These are phyloP conservation scores for Pedetes capensis DNA, from an alignment of 2,113 vertebrate species.

Conservation along the genomic window DNA sequence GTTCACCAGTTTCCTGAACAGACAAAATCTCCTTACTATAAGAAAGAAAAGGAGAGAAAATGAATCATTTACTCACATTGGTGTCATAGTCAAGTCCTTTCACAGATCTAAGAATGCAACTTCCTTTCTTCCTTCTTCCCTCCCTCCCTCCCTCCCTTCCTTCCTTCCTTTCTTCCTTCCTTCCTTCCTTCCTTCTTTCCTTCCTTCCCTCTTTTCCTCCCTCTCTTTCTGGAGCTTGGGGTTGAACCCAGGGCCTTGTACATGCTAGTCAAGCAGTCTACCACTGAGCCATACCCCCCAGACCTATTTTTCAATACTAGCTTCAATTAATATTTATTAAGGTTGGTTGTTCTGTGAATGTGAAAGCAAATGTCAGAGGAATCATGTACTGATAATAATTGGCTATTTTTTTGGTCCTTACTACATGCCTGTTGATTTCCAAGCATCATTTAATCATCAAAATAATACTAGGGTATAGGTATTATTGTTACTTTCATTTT, in stretches of 20 bases:
- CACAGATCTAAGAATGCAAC: background rate
- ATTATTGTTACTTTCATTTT: background rate
- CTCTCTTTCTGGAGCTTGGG: background rate
- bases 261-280: background rate
- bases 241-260: background rate
- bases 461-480: background rate
- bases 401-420: background rate
- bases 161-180: background rate
- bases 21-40: background rate
- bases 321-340: conserved; percentile 45
- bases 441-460: background rate
- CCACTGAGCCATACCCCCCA: background rate
- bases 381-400: background rate
- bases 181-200: too few species aligned
- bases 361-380: background rate
- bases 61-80: background rate
- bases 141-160: background rate
- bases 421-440: background rate
- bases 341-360: background rate
- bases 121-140: background rate
- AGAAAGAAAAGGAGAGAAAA: background rate
- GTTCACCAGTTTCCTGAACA: background rate
- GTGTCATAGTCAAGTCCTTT: background rate
- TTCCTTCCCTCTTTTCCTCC: too few species aligned
- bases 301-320: background rate